These are phyloP conservation scores for Abramis brama DNA, from an alignment of 2,113 vertebrate genomes.

Conservation along the genomic window DNA sequence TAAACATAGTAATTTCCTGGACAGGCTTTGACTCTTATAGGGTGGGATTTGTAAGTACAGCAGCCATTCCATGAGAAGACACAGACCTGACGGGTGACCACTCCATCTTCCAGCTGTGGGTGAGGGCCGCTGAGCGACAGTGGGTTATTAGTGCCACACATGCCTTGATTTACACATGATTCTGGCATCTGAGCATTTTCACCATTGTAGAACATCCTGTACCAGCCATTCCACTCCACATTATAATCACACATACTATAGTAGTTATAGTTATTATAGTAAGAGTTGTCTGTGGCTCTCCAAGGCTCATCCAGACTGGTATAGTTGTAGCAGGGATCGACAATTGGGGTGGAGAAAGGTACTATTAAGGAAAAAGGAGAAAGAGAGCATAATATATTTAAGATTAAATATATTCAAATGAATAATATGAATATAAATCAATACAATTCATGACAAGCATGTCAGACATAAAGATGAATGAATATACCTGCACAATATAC, in stretches of 20 bases:
- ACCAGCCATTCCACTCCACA: constrained; percentile 30
- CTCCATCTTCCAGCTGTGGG: neutral
- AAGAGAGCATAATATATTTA: neutral
- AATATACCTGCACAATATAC: constrained; percentile 30
- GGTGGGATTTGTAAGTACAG: neutral
- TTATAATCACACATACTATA: neutral
- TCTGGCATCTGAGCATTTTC: constrained; percentile 1
- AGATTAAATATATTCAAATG: too few relatives aligned
- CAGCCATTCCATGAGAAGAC: neutral
- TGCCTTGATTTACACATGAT: neutral
- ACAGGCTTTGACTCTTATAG: constrained; percentile 32
- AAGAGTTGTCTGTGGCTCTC: neutral
- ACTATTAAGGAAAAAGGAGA: neutral
- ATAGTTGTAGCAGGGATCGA: neutral
- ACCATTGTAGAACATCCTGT: constrained; percentile 9
- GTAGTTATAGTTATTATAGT: too few relatives aligned
- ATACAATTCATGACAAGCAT: neutral
- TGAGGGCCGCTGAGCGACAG: neutral
- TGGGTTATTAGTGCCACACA: neutral
- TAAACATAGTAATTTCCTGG: constrained; percentile 32
- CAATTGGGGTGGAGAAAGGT: neutral
- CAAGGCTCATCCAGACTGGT: constrained; percentile 25
- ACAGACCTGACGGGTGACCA: neutral
- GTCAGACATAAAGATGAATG: neutral
- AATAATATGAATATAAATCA: neutral